Evolutionary conservation across 2,888 invertebrate genomes (phyloP), one percentile per base, ranked within the genome.

Genomic region (Chrysolina oricalcia): DNA sequence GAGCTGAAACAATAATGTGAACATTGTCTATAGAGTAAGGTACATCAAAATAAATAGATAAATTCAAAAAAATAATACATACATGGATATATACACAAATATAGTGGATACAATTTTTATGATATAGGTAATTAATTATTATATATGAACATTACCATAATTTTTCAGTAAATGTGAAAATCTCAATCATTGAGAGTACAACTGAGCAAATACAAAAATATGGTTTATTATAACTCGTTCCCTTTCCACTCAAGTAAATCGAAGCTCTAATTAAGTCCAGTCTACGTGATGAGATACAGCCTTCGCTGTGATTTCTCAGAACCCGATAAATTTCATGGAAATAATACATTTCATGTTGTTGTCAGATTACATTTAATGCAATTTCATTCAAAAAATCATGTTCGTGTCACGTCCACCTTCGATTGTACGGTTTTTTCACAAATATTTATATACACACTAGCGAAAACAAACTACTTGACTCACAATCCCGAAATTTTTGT

Each of bases 251-350:
- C 13, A 15, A 19, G 35, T 27, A 5, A 59, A 35, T n/a, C 15
- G 59, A 59, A n/a, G n/a, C 23, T 59, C 35, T 15, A 56, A 59
- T 59, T n/a, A 27, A 53, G 15, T 59, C 35, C 59, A 27, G 59
- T 8, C 13, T 59, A 59, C 59, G 59, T 59, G 59, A 59, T 27
- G 59, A 35, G 35, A 59, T 6, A 59, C 59, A 59, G 59, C n/a
- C 4, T 27, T 59, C n/a, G 27, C 27, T 35, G 59, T 10, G 27
- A 59, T 27, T 59, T 59, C 59, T 59, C 3, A 27, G 59, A 59
- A 59, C 6, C 59, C 17, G 59, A 27, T 59, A n/a, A 59, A 27
- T 35, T 59, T 59, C 15, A 59, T 10, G 27, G 27, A 27, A 59
- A 35, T 35, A 15, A 35, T 35, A 27, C n/a, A 59, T 59, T 59